These are phyloP conservation scores for Antedon bifida DNA, from an alignment of 35 echinoderm and acorn worm species.

Conservation along the genomic window DNA sequence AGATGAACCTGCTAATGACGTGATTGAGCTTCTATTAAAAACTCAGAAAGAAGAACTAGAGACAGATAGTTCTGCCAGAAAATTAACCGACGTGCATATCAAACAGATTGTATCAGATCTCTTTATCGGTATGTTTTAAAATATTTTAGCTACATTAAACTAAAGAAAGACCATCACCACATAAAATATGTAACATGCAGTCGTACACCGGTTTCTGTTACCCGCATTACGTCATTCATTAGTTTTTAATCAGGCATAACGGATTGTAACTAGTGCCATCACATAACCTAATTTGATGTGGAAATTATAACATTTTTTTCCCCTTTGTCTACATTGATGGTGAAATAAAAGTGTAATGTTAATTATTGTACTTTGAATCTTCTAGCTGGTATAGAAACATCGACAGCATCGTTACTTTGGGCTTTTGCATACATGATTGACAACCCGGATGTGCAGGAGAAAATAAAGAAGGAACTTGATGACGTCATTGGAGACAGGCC, in stretches of 20 bases:
- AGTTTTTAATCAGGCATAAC: too few species aligned
- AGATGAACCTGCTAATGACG: not conserved
- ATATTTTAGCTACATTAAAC: too few species aligned
- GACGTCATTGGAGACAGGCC: constrained; percentile 26
- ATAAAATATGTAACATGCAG: too few species aligned
- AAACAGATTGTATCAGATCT: constrained; percentile 12
- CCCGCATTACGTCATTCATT: too few species aligned
- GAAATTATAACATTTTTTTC: too few species aligned
- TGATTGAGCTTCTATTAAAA: constrained; percentile 6
- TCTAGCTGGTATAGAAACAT: constrained; percentile 49
- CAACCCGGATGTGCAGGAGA: constrained; percentile 45
- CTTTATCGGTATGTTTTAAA: constrained; percentile 3
- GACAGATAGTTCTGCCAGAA: not conserved
- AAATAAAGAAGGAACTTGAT: constrained; percentile 53
- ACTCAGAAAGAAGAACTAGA: not conserved
- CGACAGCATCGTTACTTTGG: constrained; percentile 41
- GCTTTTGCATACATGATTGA: constrained; percentile 43
- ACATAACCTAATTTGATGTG: too few species aligned
- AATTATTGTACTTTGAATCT: not conserved
- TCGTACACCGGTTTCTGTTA: too few species aligned
- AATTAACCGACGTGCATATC: constrained; percentile 16
- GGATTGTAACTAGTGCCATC: too few species aligned
- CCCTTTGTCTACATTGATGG: too few species aligned
- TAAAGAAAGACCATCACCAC: too few species aligned
- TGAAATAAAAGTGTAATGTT: not conserved